Evolutionary conservation across 2,888 invertebrate species (phyloP), one percentile per base, ranked within the genome.

Genomic region (Dusona sp.): DNA sequence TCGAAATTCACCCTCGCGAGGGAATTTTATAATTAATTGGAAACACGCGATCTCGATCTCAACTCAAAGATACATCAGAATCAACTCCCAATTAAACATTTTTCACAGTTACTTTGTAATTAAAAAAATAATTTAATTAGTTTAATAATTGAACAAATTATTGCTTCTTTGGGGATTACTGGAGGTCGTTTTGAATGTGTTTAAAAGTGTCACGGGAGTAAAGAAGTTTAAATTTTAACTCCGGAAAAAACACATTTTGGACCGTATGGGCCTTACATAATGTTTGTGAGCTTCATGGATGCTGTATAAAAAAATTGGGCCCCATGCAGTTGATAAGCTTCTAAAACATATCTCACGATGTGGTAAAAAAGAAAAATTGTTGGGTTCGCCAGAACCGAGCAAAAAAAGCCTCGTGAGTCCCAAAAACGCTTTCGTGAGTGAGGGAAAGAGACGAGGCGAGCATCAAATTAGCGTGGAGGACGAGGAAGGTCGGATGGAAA

Each of bases 381-480:
- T 16, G 1, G 16, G 29, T 61, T 29, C 61, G 9, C 29, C 16
- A 16, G 16, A 61, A 61, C 16, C 29, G 16, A 61, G 65, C 19
- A 68, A 73, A 25, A 79, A 45, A 8, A 22, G 42, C 13, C 3
- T 2, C 42, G 33, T 29, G n/a, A 33, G 48, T 25, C 70, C 48
- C 51, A 61, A 22, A 61, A n/a, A 45, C 25, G 88, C 84, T 88
- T 89, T 85, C 88, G 87, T 87, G 78, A 88, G 87, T 86, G 61
- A 89, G 84, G 79, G 79, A 81, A 83, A 79, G 83, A 78, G 85
- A 81, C 84, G 88, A 90, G 83, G 84, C 87, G 83, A 85, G 45
- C 88, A 89, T 78, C 54, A 89, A 92, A 92, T 91, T 91, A 92
- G 36, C 19, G 51, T 51, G 42, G 57, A 75, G 61, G 57, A 74